A percentile compares a stretch with the other conserved stretches of the same genome.
phyloP scores from a whole-genome alignment of 92 coral and sea anemone genomes.

The Heteractis magnifica region DNA sequence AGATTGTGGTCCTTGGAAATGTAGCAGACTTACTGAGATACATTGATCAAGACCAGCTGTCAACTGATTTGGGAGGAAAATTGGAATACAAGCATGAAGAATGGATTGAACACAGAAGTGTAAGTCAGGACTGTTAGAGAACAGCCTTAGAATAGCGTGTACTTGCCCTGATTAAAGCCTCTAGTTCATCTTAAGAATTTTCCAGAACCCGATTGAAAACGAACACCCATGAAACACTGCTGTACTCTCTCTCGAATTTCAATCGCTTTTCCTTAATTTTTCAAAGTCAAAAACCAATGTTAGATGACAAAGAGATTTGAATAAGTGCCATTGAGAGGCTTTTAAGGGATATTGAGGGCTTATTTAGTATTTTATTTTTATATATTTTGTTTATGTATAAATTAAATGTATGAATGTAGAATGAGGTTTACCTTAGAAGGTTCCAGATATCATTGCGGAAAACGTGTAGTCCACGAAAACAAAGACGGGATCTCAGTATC shows the following conservation, averaged over 20 bases:
- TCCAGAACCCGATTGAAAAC: not conserved
- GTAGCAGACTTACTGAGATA: slow-evolving; percentile 63
- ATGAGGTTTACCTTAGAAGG: not conserved
- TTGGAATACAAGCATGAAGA: slow-evolving; percentile 74
- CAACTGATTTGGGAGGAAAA: slow-evolving; percentile 82
- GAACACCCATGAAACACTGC: not conserved
- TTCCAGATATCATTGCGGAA: not conserved
- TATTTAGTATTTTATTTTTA: not conserved
- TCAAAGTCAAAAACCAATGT: not conserved
- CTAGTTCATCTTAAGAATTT: not conserved
- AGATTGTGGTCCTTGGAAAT: slow-evolving; percentile 76
- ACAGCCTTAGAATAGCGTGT: not conserved
- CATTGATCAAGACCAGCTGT: slow-evolving; percentile 70
- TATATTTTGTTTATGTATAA: not conserved
- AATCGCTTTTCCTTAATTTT: not conserved
- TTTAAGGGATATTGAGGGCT: not conserved
- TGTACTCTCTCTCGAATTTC: not conserved
- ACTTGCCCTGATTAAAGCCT: not conserved
- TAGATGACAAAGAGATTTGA: not conserved
- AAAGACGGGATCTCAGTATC: not conserved
- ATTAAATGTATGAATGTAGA: not conserved
- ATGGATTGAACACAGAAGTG: slow-evolving; percentile 95
- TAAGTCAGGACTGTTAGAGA: slow-evolving; percentile 35
- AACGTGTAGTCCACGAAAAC: not conserved
- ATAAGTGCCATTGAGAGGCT: not conserved